Evolutionary conservation across 2,797 vertebrate genomes (phyloP), one percentile per base, ranked within the genome.

Genomic region (Aldrovandia affinis): DNA sequence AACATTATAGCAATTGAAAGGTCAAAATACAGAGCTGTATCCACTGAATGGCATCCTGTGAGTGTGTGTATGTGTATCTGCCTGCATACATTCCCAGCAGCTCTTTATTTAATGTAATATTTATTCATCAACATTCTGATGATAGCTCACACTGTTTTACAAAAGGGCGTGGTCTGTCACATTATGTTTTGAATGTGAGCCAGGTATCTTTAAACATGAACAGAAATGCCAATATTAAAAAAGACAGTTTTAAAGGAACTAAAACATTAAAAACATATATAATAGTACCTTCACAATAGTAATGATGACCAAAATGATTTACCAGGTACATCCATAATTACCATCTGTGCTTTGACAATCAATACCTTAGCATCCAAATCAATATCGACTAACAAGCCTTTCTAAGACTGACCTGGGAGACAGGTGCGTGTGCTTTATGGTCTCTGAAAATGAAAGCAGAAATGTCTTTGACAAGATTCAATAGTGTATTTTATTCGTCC

Each of bases 71-170:
- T 50, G 47, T 50, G 47, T 50, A 50, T 14, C 0, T 57, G 2
- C 55, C 55, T 57, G 18, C 55, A 14, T 57, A 57, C 55, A 57
- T 57, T 57, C 5, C 18, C 55, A 57, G 55, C 18, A 57, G 18
- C 55, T 2, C 10, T 57, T 57, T 3, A 12, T 57, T 57, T 3
- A 12, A 57, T 2, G 2, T 20, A 57, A 12, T 57, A 57, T 12
- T 83, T 65, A 83, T 73, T 75, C 65, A 83, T 73, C 73, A 83
- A 50, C 47, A 68, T 44, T 65, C 65, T 83, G 47, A 57, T 73
- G 81, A 83, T 83, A 28, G 30, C 50, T 54, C 36, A 44, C 1
- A n/a, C n/a, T 20, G 81, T 52, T 47, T 36, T 82, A 61, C 63
- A 55, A 82, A 70, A 63, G 63, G 81, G 44, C 50, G 68, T n/a